phyloP scores from a whole-genome alignment of 2,113 vertebrate species.

The Passerina amoena region DNA sequence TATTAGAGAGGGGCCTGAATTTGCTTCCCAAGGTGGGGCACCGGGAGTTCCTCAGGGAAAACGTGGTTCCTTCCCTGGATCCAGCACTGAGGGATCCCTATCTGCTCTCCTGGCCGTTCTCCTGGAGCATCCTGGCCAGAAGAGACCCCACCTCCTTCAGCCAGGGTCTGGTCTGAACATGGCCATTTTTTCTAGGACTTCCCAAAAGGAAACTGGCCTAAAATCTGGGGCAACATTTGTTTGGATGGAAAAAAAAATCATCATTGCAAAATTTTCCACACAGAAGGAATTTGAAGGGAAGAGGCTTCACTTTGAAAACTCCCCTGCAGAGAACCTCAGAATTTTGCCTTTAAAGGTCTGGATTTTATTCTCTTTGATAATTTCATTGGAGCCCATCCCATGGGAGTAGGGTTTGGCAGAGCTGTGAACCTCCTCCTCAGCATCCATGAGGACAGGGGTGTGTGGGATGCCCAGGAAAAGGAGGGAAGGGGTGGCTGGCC shows the following conservation, averaged over 20 bases:
- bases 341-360: neutral
- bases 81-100: fast-evolving
- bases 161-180: fast-evolving
- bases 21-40: neutral
- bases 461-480: neutral
- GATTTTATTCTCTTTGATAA: neutral
- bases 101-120: neutral
- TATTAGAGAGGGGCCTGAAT: fast-evolving
- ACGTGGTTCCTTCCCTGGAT: fast-evolving
- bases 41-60: neutral
- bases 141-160: neutral
- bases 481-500: neutral
- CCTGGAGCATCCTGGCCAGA: neutral
- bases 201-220: neutral
- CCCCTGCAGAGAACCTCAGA: neutral
- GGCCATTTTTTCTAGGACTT: neutral
- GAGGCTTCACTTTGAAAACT: neutral
- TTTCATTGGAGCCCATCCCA: neutral
- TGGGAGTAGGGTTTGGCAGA: neutral
- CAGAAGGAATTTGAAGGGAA: neutral
- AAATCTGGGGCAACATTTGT: neutral
- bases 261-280: neutral
- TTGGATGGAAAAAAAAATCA: neutral
- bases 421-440: neutral
- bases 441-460: fast-evolving